A percentile compares a stretch with the other conserved stretches of the same genome.
Conservation (phyloP, 2,797 vertebrate species). For the Arrhamphus sclerolepis region DNA sequence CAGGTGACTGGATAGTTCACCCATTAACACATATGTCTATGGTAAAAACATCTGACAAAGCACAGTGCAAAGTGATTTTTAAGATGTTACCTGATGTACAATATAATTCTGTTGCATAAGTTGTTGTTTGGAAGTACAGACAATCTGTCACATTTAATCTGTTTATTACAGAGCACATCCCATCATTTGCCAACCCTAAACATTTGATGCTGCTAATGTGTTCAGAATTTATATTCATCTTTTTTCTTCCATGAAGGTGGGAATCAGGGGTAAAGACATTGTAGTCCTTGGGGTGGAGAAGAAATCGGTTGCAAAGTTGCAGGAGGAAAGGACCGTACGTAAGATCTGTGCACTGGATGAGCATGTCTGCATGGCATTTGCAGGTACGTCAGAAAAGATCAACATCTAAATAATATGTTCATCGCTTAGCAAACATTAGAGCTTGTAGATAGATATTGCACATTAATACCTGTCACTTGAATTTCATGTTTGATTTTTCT, state of each 20-base stretch:
- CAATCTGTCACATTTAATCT: background rate
- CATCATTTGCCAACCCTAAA: background rate
- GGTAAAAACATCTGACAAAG: too few relatives aligned
- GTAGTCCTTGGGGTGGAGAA: constrained; percentile 87
- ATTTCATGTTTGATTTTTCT: background rate
- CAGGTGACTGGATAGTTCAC: too few relatives aligned
- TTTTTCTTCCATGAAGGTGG: constrained; percentile 70
- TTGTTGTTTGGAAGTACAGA: too few relatives aligned
- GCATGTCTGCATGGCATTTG: constrained; percentile 88
- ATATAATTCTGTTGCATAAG: too few relatives aligned
- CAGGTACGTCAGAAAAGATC: constrained; percentile 68
- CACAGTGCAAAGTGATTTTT: too few relatives aligned
- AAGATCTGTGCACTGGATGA: constrained; percentile 87
- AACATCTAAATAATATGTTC: background rate
- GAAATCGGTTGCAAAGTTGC: constrained; percentile 86
- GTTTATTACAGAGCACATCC: background rate
- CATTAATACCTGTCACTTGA: background rate
- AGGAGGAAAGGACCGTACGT: constrained; percentile 86
- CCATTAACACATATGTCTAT: too few relatives aligned
- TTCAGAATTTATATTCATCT: background rate
- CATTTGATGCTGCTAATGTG: background rate
- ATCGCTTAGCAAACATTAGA: background rate
- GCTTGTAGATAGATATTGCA: background rate
- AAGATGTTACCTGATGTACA: too few relatives aligned
- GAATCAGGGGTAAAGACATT: constrained; percentile 87